phyloP scores from a whole-genome alignment of 2,888 invertebrate species.

The Dryadula phaetusa region DNA sequence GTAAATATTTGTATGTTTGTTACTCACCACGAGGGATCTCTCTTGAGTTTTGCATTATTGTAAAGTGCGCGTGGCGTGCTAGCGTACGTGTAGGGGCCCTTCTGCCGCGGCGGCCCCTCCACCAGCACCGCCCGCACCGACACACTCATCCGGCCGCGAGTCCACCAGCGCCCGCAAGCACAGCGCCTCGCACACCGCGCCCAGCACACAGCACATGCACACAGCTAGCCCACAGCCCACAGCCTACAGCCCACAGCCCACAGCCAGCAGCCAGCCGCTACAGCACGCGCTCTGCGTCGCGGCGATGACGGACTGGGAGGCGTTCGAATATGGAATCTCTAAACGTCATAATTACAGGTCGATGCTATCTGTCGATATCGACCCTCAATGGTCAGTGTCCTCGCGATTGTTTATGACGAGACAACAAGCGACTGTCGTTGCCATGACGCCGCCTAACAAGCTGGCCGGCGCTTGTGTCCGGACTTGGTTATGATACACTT shows the following conservation, averaged over 20 bases:
- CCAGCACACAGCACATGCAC: constrained; percentile 68
- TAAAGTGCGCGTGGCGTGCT: constrained; percentile 86
- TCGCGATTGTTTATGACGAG: constrained; percentile 20
- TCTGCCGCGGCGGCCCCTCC: constrained; percentile 67
- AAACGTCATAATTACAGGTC: constrained; percentile 28
- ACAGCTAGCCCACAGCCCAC: not conserved
- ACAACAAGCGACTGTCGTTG: constrained; percentile 47
- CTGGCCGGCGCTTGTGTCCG: constrained; percentile 47
- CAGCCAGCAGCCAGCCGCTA: constrained; percentile 5
- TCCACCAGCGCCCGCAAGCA: constrained; percentile 51
- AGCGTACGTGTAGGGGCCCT: constrained; percentile 84
- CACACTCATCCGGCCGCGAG: constrained; percentile 62
- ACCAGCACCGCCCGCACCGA: constrained; percentile 73
- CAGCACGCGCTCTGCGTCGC: constrained; percentile 2
- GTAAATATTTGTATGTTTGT: not conserved
- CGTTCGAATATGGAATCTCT: constrained; percentile 33
- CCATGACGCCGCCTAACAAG: constrained; percentile 61
- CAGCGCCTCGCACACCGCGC: constrained; percentile 62
- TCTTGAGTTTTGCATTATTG: constrained; percentile 82
- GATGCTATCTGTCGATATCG: constrained; percentile 31
- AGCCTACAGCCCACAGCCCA: not conserved
- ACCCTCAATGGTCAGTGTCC: constrained; percentile 34
- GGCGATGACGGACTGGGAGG: constrained; percentile 7
- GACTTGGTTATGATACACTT: not conserved
- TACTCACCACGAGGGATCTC: constrained; percentile 74